phyloP scores from a whole-genome alignment of 2,888 invertebrate genomes.

The Drosophila borborema region DNA sequence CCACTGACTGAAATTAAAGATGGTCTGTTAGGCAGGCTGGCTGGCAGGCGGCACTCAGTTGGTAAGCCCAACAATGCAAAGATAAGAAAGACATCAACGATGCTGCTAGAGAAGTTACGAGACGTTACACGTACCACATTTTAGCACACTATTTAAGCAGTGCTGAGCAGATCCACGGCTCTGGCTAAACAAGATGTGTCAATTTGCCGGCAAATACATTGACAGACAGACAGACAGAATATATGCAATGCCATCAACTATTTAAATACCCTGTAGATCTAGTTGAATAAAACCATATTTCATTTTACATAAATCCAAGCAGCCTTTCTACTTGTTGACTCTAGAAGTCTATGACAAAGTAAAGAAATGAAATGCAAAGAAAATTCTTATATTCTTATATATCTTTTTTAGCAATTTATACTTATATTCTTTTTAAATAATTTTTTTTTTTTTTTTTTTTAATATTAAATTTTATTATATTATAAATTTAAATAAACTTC shows the following conservation, averaged over 20 bases:
- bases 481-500: no score
- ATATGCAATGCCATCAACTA: background rate
- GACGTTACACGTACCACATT: constrained; percentile 59
- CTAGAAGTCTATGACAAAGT: no score
- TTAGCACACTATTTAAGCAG: constrained; percentile 73
- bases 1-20: constrained; percentile 63
- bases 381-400: no score
- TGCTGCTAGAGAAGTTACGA: background rate
- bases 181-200: constrained; percentile 66
- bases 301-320: no score
- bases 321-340: no score
- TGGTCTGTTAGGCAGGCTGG: constrained; percentile 20
- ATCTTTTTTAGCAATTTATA: no score
- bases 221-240: constrained; percentile 8
- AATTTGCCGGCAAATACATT: constrained; percentile 69
- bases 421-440: no score
- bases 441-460: no score
- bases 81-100: constrained; percentile 29
- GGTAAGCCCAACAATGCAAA: constrained; percentile 4
- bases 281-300: no score
- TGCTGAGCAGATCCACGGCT: constrained; percentile 27
- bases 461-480: no score
- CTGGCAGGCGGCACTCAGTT: constrained; percentile 4
- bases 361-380: no score
- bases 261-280: constrained; percentile 20